Evolutionary conservation across 2,888 invertebrate species (phyloP).

Genomic region (Gymnosoma rotundatum): DNA sequence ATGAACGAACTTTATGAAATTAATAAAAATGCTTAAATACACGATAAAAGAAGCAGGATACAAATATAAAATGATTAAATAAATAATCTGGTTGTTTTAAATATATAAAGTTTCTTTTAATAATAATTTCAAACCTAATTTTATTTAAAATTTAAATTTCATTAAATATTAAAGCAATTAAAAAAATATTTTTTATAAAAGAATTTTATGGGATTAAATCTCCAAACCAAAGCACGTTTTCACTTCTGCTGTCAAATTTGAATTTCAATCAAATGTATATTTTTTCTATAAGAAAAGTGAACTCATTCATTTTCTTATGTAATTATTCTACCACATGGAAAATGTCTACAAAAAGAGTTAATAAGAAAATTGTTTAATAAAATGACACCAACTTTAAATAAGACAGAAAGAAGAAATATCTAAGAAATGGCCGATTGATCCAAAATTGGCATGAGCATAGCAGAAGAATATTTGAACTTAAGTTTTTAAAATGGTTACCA

Average conservation of each 20-base stretch:
- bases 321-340: conserved; percentile 72
- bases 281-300: too few species aligned
- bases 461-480: too few species aligned
- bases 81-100: not conserved
- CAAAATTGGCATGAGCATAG: too few species aligned
- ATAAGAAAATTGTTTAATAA: conserved; percentile 9
- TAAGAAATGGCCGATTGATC: too few species aligned
- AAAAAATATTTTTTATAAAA: conserved; percentile 22
- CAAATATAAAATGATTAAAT: too few species aligned
- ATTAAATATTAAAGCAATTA: conserved; percentile 50
- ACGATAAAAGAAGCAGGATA: not conserved
- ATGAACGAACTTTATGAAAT: too few species aligned
- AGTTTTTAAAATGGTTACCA: too few species aligned
- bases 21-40: too few species aligned
- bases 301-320: not conserved
- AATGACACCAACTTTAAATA: not conserved
- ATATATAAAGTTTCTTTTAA: too few species aligned
- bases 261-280: not conserved
- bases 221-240: conserved; percentile 20
- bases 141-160: not conserved
- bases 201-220: conserved; percentile 48
- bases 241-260: not conserved
- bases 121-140: too few species aligned
- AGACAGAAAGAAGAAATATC: too few species aligned
- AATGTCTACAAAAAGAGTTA: conserved; percentile 72